A percentile compares a stretch with the other conserved stretches of the same genome.
phyloP scores from a whole-genome alignment of 2,113 vertebrate genomes.

The Rhabdomys dilectus region DNA sequence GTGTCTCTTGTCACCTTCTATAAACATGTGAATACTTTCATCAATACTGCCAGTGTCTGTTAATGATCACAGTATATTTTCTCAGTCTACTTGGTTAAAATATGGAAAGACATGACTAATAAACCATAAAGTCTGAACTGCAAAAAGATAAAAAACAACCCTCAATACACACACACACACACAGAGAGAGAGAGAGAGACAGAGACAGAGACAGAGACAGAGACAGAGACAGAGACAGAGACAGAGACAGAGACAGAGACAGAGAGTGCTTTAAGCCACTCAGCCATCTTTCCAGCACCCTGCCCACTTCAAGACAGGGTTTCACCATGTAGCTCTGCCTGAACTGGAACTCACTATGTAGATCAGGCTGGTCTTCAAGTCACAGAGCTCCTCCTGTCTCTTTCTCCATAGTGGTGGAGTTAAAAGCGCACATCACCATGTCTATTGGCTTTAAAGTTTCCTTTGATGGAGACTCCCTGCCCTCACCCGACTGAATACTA shows the following conservation, averaged over 20 bases:
- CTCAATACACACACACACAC: neutral
- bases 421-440: neutral
- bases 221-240: too few species aligned
- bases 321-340: neutral
- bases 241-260: too few species aligned
- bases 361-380: neutral
- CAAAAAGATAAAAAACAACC: neutral
- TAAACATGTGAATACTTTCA: constrained; percentile 18
- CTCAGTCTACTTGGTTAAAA: constrained; percentile 55
- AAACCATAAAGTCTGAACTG: constrained; percentile 72
- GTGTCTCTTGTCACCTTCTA: constrained; percentile 34
- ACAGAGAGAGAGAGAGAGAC: too few species aligned
- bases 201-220: too few species aligned
- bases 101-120: constrained; percentile 57
- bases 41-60: neutral
- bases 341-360: neutral
- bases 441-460: neutral
- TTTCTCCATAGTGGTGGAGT: neutral
- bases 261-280: neutral
- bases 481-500: neutral
- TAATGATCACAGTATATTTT: constrained; percentile 65
- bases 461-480: neutral
- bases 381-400: neutral
- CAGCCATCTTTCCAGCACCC: neutral
- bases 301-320: neutral